A percentile compares a stretch with the other conserved stretches of the same genome.
phyloP scores from a whole-genome alignment of 2,113 vertebrate species.

The Alligator sinensis region DNA sequence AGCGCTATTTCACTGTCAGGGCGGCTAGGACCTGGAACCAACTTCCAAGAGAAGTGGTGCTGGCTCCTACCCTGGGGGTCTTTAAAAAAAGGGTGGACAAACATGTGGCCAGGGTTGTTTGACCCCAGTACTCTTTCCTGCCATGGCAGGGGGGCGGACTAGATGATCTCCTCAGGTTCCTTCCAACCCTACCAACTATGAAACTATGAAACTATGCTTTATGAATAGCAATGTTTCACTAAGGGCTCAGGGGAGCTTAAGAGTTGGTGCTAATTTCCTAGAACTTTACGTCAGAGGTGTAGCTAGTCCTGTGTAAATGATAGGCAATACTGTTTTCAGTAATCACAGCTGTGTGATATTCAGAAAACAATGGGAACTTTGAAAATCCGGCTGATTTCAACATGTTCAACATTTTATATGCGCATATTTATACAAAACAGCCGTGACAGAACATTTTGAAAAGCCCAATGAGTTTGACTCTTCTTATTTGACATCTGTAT shows the following conservation, averaged over 20 bases:
- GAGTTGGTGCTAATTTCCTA: not conserved
- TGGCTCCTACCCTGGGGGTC: no score
- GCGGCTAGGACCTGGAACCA: no score
- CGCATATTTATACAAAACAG: slow-evolving; percentile 34
- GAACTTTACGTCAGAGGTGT: not conserved
- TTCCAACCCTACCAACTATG: no score
- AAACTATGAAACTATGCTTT: not conserved
- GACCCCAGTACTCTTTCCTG: no score
- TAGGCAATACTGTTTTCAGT: not conserved
- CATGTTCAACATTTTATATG: not conserved
- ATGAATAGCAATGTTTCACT: not conserved
- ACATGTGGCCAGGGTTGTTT: no score
- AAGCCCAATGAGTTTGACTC: slow-evolving; percentile 59
- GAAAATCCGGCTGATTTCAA: not conserved
- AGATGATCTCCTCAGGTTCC: no score
- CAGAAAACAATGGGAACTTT: slow-evolving; percentile 9
- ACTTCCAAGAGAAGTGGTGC: no score
- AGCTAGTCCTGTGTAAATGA: not conserved
- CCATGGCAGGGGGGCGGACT: no score
- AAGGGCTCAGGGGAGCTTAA: not conserved
- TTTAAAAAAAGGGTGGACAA: no score
- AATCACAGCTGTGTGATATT: not conserved
- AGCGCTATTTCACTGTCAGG: no score
- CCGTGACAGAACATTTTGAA: slow-evolving; percentile 20
- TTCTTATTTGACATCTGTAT: slow-evolving; percentile 42